A percentile compares a stretch with the other conserved stretches of the same genome.
These are phyloP conservation scores for Lasiurus borealis DNA, from an alignment of 2,113 vertebrate species.

Conservation along the genomic window DNA sequence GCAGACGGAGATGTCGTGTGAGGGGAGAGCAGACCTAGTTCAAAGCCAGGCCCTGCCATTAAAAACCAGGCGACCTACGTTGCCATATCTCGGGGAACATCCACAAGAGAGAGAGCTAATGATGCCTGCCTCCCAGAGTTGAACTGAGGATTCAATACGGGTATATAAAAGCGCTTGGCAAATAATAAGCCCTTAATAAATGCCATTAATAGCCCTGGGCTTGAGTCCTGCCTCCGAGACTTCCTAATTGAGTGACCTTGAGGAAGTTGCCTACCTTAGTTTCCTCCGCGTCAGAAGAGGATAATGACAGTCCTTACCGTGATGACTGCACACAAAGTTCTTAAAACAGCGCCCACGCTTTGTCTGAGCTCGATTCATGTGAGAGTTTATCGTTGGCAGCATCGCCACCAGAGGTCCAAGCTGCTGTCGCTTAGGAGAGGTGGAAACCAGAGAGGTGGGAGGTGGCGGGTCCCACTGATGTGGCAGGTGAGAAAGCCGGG, in stretches of 20 bases:
- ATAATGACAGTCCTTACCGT: neutral
- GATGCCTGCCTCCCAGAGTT: neutral
- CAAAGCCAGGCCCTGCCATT: neutral
- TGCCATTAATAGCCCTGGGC: neutral
- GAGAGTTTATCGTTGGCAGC: neutral
- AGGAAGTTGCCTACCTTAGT: neutral
- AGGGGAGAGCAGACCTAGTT: conserved; percentile 32
- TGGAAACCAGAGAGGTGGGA: neutral
- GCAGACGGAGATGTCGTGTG: neutral
- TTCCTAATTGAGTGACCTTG: neutral
- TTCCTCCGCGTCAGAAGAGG: neutral
- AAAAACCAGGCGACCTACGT: neutral
- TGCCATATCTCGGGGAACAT: neutral
- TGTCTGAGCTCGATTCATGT: neutral
- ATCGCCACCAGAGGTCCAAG: neutral
- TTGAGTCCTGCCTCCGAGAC: conserved; percentile 8
- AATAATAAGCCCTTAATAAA: neutral
- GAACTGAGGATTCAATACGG: neutral
- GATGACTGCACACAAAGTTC: neutral
- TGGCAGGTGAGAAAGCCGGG: no score
- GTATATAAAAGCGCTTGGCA: conserved; percentile 1
- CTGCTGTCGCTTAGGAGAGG: neutral
- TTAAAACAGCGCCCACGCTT: neutral
- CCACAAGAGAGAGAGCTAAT: conserved; percentile 28
- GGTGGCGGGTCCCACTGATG: neutral